Conservation (phyloP, 2,797 vertebrate genomes). For the Phrynocephalus vlangalii region DNA sequence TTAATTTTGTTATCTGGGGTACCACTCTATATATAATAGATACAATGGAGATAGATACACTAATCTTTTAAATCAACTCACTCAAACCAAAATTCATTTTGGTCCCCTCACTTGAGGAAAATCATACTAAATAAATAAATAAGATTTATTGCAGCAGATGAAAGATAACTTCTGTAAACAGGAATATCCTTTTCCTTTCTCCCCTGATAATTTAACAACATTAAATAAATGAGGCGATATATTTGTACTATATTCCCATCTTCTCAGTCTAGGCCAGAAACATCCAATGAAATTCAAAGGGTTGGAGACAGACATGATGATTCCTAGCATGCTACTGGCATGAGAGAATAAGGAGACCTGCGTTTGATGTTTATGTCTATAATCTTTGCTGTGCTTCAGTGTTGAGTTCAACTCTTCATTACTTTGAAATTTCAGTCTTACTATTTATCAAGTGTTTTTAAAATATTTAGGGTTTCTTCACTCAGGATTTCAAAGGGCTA, state of each 20-base stretch:
- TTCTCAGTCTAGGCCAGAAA: neutral
- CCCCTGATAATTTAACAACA: neutral
- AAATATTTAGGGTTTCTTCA: conserved; percentile 14
- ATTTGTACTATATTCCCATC: no score
- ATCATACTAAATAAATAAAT: neutral
- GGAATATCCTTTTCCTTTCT: neutral
- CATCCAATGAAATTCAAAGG: neutral
- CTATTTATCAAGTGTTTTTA: conserved; percentile 14
- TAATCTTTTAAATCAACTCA: no score
- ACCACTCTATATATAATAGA: no score
- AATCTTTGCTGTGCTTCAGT: neutral
- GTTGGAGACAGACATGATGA: neutral
- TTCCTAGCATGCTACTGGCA: neutral
- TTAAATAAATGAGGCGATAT: neutral
- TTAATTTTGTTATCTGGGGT: no score
- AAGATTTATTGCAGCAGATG: neutral
- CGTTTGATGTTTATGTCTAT: neutral
- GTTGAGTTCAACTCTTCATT: neutral
- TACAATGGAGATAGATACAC: no score
- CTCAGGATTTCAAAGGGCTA: neutral
- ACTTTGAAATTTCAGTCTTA: neutral
- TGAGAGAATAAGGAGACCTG: neutral
- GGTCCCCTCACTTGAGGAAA: no score
- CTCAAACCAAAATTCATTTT: no score
- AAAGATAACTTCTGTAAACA: neutral